Base-by-base conservation (phyloP, 1,140 invertebrate species). In the Drosophila ercepeae region DNA sequence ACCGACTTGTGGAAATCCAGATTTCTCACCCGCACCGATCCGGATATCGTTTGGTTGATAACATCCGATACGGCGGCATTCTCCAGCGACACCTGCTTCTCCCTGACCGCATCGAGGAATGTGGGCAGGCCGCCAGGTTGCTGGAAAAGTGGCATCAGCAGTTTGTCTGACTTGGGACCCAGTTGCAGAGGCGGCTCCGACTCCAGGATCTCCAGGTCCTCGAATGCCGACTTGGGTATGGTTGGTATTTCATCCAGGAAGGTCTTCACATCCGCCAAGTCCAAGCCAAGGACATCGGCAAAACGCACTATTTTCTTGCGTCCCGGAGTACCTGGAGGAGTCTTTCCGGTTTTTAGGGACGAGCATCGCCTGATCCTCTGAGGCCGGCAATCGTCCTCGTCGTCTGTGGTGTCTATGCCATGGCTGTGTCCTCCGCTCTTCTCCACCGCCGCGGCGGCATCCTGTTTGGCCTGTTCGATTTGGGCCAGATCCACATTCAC, bases 271-370 rank as follows among this genome's bases (percentile, higher is more conserved):
- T 97, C 96, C 8, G 97, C 97, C 63, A 99, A 92, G 92, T 99
- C 98, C 5, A 99, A 92, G 0, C 98, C 98, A 25, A 99, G 92
- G 1, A 97, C 97, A 89, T 99, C 98, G 0, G 98, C 98, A 91
- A 99, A 99, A 13, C 98, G 93, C 0, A 99, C 98, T 29, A 98
- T 98, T 92, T 99, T 99, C 91, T 98, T 99, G 0, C 95, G 93
- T 2, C 95, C 95, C 0, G 97, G 96, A 7, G 96, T 97, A 1
- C 96, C 96, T 0, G 97, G 97, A 16, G 97, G 97, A 0, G 97
- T 98, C 92, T 98, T 98, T 0, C 96, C 96, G 0, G 95, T 95
- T 92, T 97, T 98, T 11, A 99, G 91, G 0, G 97, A 98, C 0
- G 97, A 97, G 89, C 95, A 96, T 49, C 97, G 92, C 27, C 95